Evolutionary conservation across 2,888 invertebrate species (phyloP), one percentile per base, ranked within the genome.

Genomic region (Drosophila kambysellisi): DNA sequence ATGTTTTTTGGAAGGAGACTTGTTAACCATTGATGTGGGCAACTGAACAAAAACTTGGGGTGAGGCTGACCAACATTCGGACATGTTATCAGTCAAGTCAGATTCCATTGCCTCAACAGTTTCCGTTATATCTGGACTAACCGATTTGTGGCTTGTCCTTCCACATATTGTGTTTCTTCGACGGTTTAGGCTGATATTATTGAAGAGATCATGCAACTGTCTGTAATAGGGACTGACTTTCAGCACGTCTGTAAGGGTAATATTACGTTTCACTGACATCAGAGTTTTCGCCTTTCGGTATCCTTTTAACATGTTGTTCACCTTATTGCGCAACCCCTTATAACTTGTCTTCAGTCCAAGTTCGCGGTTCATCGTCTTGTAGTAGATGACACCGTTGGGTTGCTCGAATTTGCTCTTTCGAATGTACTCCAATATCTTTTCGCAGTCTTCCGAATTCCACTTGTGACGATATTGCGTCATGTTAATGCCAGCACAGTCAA

Each of bases 171-270:
- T 63, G 25, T 30, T 48, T 1, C 30, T 41, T 1, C 54, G 52
- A n/a, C 9, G 9, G 1, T 11, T 46, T 4, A 4, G 1, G 1
- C 3, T 4, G 1, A 7, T 15, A 4, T 59, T 58, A 11, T 41
- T 46, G 30, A 54, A 35, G 20, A 70, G n/a, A 12, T 54, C 54
- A 8, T 41, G 35, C 30, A 70, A 35, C 33, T 54, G 15, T 4
- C 4, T 59, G 29, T 54, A 70, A 50, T 37, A 50, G 2, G 70
- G 70, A 15, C 66, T 37, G 30, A 30, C 25, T 30, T 12, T 59
- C 0, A 46, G 11, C 1, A 61, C 37, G 5, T 43, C 30, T n/a
- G 15, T 4, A 15, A 37, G 48, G 5, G 53, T 32, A 46, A 32
- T 33, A 12, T 53, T 12, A 2, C 17, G 30, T 3, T 4, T 33